Evolutionary conservation across 2,113 vertebrate genomes (phyloP).

Genomic region (Fregetta grallaria): DNA sequence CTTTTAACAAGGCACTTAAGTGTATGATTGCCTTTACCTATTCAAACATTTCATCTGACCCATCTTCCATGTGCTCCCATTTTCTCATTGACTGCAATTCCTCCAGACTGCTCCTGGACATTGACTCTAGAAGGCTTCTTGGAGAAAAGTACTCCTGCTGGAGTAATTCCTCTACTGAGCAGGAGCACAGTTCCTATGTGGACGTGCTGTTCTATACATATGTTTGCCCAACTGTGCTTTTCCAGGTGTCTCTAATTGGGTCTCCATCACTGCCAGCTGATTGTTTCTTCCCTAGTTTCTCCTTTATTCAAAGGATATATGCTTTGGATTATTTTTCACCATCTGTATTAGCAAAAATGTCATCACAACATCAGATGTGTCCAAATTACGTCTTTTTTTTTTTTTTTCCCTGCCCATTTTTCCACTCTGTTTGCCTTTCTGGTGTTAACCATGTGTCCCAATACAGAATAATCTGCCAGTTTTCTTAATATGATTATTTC

Average conservation of each 20-base stretch:
- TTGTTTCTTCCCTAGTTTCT: neutral
- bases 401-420: neutral
- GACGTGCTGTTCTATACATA: neutral
- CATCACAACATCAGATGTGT: neutral
- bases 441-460: neutral
- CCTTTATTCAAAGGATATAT: neutral
- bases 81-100: neutral
- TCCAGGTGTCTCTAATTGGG: neutral
- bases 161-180: neutral
- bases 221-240: neutral
- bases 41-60: neutral
- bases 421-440: neutral
- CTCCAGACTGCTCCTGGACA: neutral
- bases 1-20: neutral
- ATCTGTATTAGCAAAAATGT: neutral
- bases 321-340: neutral
- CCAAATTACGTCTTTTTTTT: neutral
- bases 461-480: neutral
- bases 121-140: neutral
- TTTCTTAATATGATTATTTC: neutral
- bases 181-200: rapidly evolving
- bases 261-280: neutral
- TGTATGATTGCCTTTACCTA: neutral
- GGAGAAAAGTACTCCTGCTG: neutral
- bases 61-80: neutral